Conservation (phyloP, 2,113 vertebrate species). For the Ivindomyrus marchei region DNA sequence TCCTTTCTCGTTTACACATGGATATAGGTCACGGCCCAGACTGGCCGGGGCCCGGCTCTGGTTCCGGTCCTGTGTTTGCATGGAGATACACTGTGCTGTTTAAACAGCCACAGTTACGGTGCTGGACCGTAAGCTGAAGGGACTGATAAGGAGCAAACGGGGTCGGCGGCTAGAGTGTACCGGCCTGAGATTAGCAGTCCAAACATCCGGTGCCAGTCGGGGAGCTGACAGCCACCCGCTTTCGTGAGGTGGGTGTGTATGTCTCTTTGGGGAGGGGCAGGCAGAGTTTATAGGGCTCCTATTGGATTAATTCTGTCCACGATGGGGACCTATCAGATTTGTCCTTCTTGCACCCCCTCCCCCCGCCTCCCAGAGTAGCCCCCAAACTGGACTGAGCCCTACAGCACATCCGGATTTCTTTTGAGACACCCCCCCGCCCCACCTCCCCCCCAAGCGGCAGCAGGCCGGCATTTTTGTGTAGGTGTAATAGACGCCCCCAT, state of each 20-base stretch:
- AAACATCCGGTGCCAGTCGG: neutral
- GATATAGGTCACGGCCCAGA: neutral
- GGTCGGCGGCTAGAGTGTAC: neutral
- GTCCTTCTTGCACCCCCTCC: neutral
- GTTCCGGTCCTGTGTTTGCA: neutral
- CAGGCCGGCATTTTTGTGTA: conserved; percentile 43
- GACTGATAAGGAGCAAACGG: neutral
- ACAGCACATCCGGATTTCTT: conserved; percentile 34
- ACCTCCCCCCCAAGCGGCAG: neutral
- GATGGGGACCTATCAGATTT: neutral
- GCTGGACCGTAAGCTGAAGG: neutral
- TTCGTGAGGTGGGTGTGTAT: neutral
- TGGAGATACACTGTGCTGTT: neutral
- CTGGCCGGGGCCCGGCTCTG: neutral
- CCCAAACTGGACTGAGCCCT: neutral
- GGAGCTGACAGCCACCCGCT: neutral
- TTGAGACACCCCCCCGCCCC: conserved; percentile 16
- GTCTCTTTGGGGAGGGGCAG: neutral
- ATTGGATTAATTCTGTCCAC: neutral
- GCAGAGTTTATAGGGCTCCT: neutral
- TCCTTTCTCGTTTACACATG: neutral
- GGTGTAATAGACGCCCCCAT: conserved; percentile 55
- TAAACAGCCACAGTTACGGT: neutral
- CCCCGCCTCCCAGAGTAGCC: neutral
- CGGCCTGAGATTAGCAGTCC: neutral